A percentile compares a stretch with the other conserved stretches of the same genome.
These are phyloP conservation scores for Drosophila seguyi DNA, from an alignment of 1,140 invertebrate genomes.

Conservation along the genomic window DNA sequence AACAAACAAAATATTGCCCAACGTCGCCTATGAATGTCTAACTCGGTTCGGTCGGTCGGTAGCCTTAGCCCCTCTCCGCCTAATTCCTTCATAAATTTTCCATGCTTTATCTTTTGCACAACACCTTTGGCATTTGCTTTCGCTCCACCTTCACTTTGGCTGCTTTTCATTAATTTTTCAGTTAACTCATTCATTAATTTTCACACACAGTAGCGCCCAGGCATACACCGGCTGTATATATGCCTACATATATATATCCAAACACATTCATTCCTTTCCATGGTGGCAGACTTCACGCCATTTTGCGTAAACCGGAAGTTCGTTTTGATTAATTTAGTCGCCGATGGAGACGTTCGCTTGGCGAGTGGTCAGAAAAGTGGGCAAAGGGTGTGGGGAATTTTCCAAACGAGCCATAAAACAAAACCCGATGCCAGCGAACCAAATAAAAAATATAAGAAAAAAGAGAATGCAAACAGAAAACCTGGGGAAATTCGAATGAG, in stretches of 20 bases:
- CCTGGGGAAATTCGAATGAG: slow-evolving; percentile 16
- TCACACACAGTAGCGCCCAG: slow-evolving; percentile 62
- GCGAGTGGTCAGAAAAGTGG: slow-evolving; percentile 44
- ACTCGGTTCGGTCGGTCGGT: slow-evolving; percentile 31
- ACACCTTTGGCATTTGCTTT: slow-evolving; percentile 70
- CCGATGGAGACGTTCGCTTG: slow-evolving; percentile 70
- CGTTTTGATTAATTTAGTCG: slow-evolving; percentile 83
- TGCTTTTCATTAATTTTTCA: slow-evolving; percentile 84
- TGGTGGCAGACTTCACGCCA: slow-evolving; percentile 80
- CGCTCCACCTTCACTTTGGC: slow-evolving; percentile 39
- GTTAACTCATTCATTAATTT: slow-evolving; percentile 84
- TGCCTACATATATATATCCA: slow-evolving; percentile 5
- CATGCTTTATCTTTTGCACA: slow-evolving; percentile 80
- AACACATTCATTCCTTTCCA: slow-evolving; percentile 29
- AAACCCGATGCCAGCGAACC: slow-evolving; percentile 40
- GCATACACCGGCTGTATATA: too few species aligned
- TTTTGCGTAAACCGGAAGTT: slow-evolving; percentile 84
- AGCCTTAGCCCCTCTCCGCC: slow-evolving; percentile 18
- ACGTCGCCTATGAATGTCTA: slow-evolving; percentile 68
- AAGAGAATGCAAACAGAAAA: slow-evolving; percentile 11
- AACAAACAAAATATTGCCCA: slow-evolving; percentile 73
- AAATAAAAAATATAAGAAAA: slow-evolving; percentile 16
- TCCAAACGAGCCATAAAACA: slow-evolving; percentile 66
- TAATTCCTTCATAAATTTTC: slow-evolving; percentile 78
- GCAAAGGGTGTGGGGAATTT: slow-evolving; percentile 40